These are phyloP conservation scores for Peromyscus leucopus DNA, from an alignment of 2,113 vertebrate species.

Conservation along the genomic window DNA sequence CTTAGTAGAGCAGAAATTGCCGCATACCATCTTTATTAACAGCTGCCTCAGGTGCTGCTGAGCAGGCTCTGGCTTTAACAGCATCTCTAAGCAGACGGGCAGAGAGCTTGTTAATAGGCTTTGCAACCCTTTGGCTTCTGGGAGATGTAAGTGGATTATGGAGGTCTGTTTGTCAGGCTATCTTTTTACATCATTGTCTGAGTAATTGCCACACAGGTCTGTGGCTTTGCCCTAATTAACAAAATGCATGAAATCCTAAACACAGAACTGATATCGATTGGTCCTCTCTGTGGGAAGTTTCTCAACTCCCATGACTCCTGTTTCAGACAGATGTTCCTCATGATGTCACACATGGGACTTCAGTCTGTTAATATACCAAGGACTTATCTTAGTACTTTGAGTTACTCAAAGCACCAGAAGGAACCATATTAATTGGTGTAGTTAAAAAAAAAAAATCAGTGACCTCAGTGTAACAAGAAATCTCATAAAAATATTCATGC, in stretches of 20 bases:
- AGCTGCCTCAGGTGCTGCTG: constrained; percentile 84
- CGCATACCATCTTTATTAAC: constrained; percentile 88
- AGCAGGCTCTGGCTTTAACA: constrained; percentile 83
- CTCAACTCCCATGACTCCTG: constrained; percentile 19
- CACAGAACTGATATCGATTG: constrained; percentile 75
- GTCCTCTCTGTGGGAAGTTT: constrained; percentile 67
- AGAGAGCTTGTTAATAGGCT: constrained; percentile 81
- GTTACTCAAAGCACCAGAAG: neutral
- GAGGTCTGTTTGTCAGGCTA: constrained; percentile 82
- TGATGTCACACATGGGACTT: neutral
- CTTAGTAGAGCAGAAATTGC: constrained; percentile 86
- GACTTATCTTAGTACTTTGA: neutral
- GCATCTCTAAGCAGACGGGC: constrained; percentile 81
- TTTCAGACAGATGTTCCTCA: constrained; percentile 27
- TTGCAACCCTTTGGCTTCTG: constrained; percentile 84
- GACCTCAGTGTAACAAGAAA: neutral
- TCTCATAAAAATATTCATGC: constrained; percentile 1
- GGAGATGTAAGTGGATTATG: constrained; percentile 83
- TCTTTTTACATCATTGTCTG: constrained; percentile 82
- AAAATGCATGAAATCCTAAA: constrained; percentile 79
- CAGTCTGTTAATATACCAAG: neutral
- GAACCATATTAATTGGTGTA: neutral
- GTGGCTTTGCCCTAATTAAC: constrained; percentile 81
- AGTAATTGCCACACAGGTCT: constrained; percentile 82
- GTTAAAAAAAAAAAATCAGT: constrained; percentile 12